These are phyloP conservation scores for Spinus olivaceus DNA, from an alignment of 2,797 vertebrate species.

Conservation along the genomic window DNA sequence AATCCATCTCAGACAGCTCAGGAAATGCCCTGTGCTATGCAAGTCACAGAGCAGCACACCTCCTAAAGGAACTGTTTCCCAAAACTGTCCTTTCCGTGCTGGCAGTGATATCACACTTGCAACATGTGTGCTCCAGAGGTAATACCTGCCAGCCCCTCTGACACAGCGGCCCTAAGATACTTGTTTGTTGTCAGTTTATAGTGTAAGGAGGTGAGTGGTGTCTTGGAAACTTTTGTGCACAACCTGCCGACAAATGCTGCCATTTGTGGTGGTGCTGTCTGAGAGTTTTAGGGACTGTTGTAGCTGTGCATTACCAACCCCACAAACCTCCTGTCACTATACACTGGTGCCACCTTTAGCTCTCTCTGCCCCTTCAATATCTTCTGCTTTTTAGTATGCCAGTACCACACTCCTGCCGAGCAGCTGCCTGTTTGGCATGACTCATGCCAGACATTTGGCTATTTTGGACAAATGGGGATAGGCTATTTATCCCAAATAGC, in stretches of 20 bases:
- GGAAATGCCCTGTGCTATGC: not conserved
- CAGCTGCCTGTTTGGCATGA: constrained; percentile 22
- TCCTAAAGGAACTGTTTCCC: not conserved
- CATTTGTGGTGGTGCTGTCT: not conserved
- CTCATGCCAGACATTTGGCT: constrained; percentile 52
- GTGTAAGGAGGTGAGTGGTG: not conserved
- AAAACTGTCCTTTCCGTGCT: not conserved
- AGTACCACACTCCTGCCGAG: not conserved
- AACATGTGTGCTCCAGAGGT: not conserved
- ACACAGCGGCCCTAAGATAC: not conserved
- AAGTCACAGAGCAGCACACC: not conserved
- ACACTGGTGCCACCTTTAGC: constrained; percentile 19
- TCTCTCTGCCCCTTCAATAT: not conserved
- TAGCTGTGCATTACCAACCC: not conserved
- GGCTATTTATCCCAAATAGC: constrained; percentile 47
- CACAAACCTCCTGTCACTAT: not conserved
- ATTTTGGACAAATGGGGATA: constrained; percentile 42
- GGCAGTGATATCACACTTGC: rapidly evolving
- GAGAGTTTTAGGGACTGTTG: not conserved
- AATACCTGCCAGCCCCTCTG: not conserved
- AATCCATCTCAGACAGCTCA: not conserved
- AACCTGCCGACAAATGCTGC: not conserved
- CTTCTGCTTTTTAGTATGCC: constrained; percentile 18
- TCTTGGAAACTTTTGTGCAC: not conserved
- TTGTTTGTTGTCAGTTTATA: not conserved